Evolutionary conservation across 2,888 invertebrate genomes (phyloP).

Genomic region (Ceratothoa steindachneri): DNA sequence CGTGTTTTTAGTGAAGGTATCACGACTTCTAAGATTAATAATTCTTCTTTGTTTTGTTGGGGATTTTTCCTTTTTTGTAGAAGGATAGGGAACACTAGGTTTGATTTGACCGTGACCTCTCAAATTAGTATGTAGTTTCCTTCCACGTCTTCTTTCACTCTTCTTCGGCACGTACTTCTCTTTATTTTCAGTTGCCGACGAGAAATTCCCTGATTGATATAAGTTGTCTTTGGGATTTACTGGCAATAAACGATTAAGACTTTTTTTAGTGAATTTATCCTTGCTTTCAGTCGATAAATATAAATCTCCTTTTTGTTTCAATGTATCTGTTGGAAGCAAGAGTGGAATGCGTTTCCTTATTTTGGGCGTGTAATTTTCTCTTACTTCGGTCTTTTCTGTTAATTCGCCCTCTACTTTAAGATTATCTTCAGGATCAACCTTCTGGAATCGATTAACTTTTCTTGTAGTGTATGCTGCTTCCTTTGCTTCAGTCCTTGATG

Average conservation of each 20-base stretch:
- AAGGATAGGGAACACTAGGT: too few relatives aligned
- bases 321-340: background rate
- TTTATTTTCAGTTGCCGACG: background rate
- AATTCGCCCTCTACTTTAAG: conserved; percentile 35
- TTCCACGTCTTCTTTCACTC: background rate
- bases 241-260: background rate
- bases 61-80: too few relatives aligned
- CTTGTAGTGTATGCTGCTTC: too few relatives aligned
- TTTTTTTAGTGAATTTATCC: background rate
- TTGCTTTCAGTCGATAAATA: background rate
- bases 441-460: background rate
- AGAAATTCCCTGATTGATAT: background rate
- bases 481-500: conserved; percentile 25
- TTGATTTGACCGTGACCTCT: background rate
- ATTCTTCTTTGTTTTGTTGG: background rate
- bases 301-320: conserved; percentile 4
- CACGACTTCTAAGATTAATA: too few relatives aligned
- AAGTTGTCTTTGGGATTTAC: background rate
- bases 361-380: conserved; percentile 24
- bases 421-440: background rate
- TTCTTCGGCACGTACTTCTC: background rate
- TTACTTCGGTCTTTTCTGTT: conserved; percentile 29
- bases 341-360: conserved; percentile 11
- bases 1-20: too few relatives aligned
- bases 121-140: background rate